Base-by-base conservation (phyloP, 1,140 invertebrate species). In the Macrosteles quadrilineatus region DNA sequence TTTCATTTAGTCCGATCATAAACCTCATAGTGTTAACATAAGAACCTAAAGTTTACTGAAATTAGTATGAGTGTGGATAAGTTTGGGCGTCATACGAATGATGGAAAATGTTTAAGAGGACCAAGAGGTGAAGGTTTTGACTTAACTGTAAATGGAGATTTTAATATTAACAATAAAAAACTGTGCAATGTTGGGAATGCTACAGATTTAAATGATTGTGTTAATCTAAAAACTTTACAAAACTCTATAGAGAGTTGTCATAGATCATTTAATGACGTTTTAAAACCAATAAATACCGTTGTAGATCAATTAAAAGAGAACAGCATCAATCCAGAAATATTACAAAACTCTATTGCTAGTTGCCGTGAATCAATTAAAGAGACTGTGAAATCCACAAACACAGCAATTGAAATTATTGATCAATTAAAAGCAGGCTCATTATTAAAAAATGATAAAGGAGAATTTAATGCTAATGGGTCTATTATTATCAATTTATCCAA, bases 51-150 rank as follows among this genome's bases (percentile, higher is more conserved):
- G n/a, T n/a, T n/a, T n/a, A n/a, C n/a, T n/a, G n/a, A n/a, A n/a
- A n/a, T 23, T 6, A 30, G 4, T 17, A 64, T 36, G 31, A 64
- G 62, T 25, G 31, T 64, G 2, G 62, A 64, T 25, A 64, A 64
- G 19, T 64, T 64, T 36, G 62, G 62, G 31, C 21, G 57, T 25
- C 21, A 36, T 30, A 4, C 27, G 27, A 29, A 4, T 6, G 31
- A 9, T 17, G 11, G 3, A 3, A 43, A 64, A 21, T 11, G 29
- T 11, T 11, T 36, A 19, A 64, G 31, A 27, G 62, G 30, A n/a
- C 36, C 62, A 19, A 64, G 36, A 43, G 62, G 30, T 17, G 62
- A 40, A 2, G 62, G 62, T 36, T 64, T 40, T 25, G 36, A 32
- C 11, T 19, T 64, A 19, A 64, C 62, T 19, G 11, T 2, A 12